phyloP scores from a whole-genome alignment of 1,140 invertebrate genomes.

The Andricus grossulariae region DNA sequence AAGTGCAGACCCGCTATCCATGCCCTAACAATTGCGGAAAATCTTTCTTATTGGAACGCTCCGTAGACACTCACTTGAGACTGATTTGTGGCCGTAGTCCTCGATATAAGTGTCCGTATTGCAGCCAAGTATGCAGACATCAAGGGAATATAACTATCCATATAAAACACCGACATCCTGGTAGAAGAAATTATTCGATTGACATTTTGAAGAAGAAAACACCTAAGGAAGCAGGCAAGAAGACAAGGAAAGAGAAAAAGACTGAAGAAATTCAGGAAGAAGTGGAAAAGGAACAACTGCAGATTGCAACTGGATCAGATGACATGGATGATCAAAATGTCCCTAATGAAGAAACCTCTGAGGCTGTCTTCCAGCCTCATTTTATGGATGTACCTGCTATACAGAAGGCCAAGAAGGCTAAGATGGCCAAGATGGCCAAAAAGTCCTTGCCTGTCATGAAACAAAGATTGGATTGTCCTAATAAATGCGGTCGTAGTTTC shows the following conservation, averaged over 20 bases:
- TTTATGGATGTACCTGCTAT: too few species aligned
- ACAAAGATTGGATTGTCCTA: not conserved
- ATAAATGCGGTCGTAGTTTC: not conserved
- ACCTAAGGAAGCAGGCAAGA: not conserved
- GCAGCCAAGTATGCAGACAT: conserved; percentile 58
- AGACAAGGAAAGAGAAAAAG: not conserved
- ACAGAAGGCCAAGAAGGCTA: too few species aligned
- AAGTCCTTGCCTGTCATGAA: not conserved
- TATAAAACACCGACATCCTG: not conserved
- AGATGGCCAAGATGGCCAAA: too few species aligned
- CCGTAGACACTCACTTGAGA: conserved; percentile 57
- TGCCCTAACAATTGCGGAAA: not conserved
- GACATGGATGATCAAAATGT: not conserved
- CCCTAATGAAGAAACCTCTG: not conserved
- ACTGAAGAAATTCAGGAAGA: not conserved
- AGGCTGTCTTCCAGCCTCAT: too few species aligned
- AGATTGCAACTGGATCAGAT: not conserved
- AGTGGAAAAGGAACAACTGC: not conserved
- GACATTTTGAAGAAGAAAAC: not conserved
- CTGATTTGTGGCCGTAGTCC: conserved; percentile 72
- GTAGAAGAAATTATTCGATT: not conserved
- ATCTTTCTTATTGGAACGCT: not conserved
- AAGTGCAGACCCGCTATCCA: not conserved
- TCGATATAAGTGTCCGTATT: conserved; percentile 71
- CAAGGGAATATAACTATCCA: not conserved